A percentile compares a stretch with the other conserved stretches of the same genome.
Evolutionary conservation across 2,113 vertebrate genomes (phyloP).

Genomic region (Poeciliopsis retropinna): DNA sequence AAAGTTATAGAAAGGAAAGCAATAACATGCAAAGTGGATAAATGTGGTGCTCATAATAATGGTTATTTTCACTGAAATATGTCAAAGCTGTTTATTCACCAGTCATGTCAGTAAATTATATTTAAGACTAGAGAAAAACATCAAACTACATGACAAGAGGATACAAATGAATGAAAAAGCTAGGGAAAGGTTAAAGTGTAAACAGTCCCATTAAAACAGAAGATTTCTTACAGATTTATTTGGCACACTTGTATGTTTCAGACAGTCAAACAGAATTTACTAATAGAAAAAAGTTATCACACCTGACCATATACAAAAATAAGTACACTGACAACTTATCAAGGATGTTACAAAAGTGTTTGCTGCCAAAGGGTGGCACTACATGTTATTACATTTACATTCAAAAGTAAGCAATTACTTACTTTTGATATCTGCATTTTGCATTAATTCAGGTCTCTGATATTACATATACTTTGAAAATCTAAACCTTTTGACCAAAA

Average conservation of each 20-base stretch:
- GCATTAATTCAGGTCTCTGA: neutral
- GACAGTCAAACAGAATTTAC: too few species aligned
- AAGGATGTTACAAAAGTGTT: too few species aligned
- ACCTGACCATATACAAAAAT: too few species aligned
- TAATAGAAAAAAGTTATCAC: too few species aligned
- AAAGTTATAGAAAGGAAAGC: slow-evolving; percentile 24
- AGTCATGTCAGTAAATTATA: slow-evolving; percentile 10
- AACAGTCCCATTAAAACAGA: too few species aligned
- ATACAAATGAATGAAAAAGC: neutral
- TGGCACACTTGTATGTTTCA: too few species aligned
- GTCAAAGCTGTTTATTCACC: slow-evolving; percentile 40
- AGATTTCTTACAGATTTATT: too few species aligned
- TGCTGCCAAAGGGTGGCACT: too few species aligned
- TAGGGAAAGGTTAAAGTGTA: neutral
- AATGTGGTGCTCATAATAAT: slow-evolving; percentile 34
- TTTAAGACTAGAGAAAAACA: slow-evolving; percentile 19
- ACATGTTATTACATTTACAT: too few species aligned
- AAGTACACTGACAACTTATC: too few species aligned
- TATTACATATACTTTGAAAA: neutral
- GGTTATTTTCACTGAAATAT: slow-evolving; percentile 33
- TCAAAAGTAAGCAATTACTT: too few species aligned
- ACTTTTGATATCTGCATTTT: too few species aligned
- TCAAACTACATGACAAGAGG: slow-evolving; percentile 17
- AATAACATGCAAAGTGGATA: slow-evolving; percentile 17
- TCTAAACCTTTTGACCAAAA: neutral